Conservation (phyloP, 1,140 invertebrate species). For the Drosophila rufa region DNA sequence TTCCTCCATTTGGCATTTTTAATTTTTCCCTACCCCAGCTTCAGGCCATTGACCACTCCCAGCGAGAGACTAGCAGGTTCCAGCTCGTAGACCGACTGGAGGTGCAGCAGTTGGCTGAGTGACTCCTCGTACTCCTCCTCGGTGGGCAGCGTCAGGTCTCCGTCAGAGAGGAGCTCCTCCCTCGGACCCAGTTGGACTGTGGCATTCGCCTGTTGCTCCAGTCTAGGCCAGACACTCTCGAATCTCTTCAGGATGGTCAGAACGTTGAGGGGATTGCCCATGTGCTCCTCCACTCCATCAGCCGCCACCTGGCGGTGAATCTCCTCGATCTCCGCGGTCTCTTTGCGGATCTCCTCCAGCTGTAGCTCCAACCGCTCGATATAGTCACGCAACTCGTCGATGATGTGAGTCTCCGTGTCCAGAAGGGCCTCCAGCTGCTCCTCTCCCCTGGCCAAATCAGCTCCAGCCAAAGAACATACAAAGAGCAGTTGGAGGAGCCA, state of each 20-base stretch:
- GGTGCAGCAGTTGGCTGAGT: conserved; percentile 59
- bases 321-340: conserved; percentile 85
- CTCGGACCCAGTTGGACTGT: conserved; percentile 14
- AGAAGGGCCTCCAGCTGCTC: conserved; percentile 49
- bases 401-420: conserved; percentile 56
- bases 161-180: not conserved
- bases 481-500: conserved; percentile 47
- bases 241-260: conserved; percentile 97
- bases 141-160: conserved; percentile 45
- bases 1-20: conserved; percentile 16
- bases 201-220: conserved; percentile 55
- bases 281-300: conserved; percentile 91
- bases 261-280: conserved; percentile 98
- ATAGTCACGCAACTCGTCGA: conserved; percentile 58
- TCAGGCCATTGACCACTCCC: conserved; percentile 73
- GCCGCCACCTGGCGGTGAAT: conserved; percentile 91
- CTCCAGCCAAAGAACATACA: conserved; percentile 10
- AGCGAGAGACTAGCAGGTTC: conserved; percentile 59
- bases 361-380: conserved; percentile 51
- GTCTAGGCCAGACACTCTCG: conserved; percentile 92
- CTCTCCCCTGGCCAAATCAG: conserved; percentile 24
- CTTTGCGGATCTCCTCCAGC: conserved; percentile 42
- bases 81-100: conserved; percentile 72
- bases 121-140: conserved; percentile 74
- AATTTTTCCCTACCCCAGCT: conserved; percentile 65